A percentile compares a stretch with the other conserved stretches of the same genome.
phyloP scores from a whole-genome alignment of 2,888 invertebrate species.

The Machimus rusticus region DNA sequence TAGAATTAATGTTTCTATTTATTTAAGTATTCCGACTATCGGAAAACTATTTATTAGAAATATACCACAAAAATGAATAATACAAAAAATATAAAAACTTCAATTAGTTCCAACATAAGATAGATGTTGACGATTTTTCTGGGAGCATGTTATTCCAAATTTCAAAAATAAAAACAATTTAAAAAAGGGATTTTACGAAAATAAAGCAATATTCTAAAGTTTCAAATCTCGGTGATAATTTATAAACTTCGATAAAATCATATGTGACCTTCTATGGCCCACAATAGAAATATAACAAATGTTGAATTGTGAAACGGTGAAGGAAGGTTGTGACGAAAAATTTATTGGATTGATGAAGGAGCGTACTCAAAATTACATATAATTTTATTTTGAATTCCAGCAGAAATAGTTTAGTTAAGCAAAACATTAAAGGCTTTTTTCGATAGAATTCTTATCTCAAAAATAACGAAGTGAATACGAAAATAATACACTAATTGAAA shows the following conservation, averaged over 20 bases:
- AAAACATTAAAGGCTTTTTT: not conserved
- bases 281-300: not conserved
- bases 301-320: not conserved
- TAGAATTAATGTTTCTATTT: not conserved
- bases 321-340: not conserved
- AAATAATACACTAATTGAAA: not conserved
- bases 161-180: not conserved
- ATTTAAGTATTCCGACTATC: not conserved
- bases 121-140: not conserved
- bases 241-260: not conserved
- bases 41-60: not conserved
- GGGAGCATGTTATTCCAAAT: not conserved
- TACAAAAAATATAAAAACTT: not conserved
- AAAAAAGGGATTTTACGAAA: not conserved
- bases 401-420: not conserved
- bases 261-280: not conserved
- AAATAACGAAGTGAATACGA: not conserved
- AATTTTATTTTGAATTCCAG: not conserved
- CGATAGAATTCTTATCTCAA: not conserved
- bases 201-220: not conserved
- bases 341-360: not conserved
- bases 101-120: not conserved
- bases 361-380: not conserved
- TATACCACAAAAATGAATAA: not conserved
- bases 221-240: not conserved